Percentiles rank a stretch among this genome's conserved stretches.
phyloP scores from a whole-genome alignment of 1,140 invertebrate species.

The Batillaria attramentaria region DNA sequence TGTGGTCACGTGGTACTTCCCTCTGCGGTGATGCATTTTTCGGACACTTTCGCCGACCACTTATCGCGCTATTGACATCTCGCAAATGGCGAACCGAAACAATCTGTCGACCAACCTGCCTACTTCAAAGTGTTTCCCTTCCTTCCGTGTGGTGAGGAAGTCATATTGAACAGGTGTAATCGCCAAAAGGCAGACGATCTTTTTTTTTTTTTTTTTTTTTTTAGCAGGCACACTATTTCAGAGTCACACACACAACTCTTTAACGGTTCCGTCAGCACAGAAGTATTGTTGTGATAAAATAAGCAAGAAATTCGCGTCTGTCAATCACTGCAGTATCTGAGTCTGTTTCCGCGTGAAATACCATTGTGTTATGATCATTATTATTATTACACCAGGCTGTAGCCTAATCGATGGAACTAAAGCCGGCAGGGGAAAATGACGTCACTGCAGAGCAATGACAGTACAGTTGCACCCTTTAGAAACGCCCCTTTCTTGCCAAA shows the following conservation, averaged over 20 bases:
- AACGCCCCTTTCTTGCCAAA: background rate
- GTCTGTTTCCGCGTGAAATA: too few relatives aligned
- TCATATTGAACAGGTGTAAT: background rate
- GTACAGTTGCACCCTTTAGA: background rate
- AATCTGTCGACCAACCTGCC: too few relatives aligned
- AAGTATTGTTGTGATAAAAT: too few relatives aligned
- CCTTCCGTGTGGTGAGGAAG: background rate
- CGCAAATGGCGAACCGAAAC: background rate
- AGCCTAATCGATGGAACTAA: too few relatives aligned
- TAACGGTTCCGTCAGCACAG: too few relatives aligned
- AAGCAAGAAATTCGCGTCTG: too few relatives aligned
- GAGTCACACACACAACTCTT: too few relatives aligned
- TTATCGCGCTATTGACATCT: background rate
- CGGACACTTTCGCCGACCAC: background rate
- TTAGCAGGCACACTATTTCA: background rate
- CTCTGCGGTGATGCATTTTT: conserved; percentile 1
- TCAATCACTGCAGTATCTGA: too few relatives aligned
- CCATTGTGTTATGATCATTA: too few relatives aligned
- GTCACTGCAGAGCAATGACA: too few relatives aligned
- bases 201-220: background rate
- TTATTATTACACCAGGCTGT: too few relatives aligned
- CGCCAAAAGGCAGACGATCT: background rate
- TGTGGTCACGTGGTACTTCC: background rate
- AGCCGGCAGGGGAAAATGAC: too few relatives aligned
- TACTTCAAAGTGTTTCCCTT: background rate